phyloP scores from a whole-genome alignment of 2,113 vertebrate species.

The Archilochus colubris region DNA sequence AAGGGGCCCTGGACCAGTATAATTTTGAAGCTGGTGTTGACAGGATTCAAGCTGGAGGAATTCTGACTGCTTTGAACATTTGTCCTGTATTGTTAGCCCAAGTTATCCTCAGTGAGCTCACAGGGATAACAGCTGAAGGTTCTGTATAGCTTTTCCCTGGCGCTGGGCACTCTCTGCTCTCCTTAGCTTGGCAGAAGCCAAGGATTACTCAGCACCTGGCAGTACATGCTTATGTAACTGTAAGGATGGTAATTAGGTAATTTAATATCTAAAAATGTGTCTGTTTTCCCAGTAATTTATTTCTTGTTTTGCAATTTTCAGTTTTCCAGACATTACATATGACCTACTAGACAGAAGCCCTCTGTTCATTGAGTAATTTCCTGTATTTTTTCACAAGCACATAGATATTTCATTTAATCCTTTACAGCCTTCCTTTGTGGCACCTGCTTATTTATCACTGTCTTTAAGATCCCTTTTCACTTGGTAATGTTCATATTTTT shows the following conservation, averaged over 20 bases:
- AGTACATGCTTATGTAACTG: background rate
- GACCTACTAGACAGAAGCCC: background rate
- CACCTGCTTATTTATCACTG: slow-evolving; percentile 68
- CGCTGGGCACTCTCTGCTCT: background rate
- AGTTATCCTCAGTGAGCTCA: background rate
- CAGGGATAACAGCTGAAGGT: background rate
- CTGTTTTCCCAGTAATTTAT: slow-evolving; percentile 9
- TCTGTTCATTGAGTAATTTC: slow-evolving; percentile 35
- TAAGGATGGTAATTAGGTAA: background rate
- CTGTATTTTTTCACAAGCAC: slow-evolving; percentile 7
- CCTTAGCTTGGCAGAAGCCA: background rate
- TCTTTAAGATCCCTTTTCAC: slow-evolving; percentile 47
- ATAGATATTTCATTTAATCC: slow-evolving; percentile 58
- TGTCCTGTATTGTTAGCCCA: background rate
- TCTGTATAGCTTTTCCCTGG: background rate
- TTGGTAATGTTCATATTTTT: slow-evolving; percentile 51
- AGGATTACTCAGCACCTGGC: background rate
- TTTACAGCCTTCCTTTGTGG: slow-evolving; percentile 36
- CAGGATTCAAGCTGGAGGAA: background rate
- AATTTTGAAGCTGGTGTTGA: background rate
- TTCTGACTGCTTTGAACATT: background rate
- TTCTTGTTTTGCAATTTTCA: slow-evolving; percentile 19
- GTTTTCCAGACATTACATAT: background rate
- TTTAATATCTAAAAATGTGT: background rate
- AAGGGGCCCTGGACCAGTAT: background rate